phyloP scores from a whole-genome alignment of 2,888 invertebrate species.

The Dinocampus coccinellae region DNA sequence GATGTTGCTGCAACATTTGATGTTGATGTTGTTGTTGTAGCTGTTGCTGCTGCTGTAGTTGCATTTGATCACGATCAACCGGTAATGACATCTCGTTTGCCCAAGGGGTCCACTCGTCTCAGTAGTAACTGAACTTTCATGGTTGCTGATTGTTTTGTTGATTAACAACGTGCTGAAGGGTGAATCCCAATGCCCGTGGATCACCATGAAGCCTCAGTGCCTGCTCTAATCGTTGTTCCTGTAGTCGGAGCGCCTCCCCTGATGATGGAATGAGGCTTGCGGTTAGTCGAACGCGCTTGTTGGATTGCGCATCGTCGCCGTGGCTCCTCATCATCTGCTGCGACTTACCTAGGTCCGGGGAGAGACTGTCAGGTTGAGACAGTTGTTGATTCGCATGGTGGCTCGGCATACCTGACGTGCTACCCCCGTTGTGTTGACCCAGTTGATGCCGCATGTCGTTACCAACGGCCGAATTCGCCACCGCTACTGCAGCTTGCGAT shows the following conservation, averaged over 20 bases:
- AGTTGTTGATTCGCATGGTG: slow-evolving; percentile 67
- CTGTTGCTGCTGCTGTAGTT: slow-evolving; percentile 50
- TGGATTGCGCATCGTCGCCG: slow-evolving; percentile 42
- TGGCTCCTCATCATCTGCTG: slow-evolving; percentile 39
- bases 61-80: slow-evolving; percentile 44
- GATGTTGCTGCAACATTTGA: slow-evolving; percentile 49
- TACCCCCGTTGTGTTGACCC: slow-evolving; percentile 65
- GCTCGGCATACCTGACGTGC: slow-evolving; percentile 63
- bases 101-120: slow-evolving; percentile 72
- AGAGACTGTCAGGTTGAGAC: slow-evolving; percentile 64
- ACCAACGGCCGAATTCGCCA: slow-evolving; percentile 67
- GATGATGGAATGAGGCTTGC: slow-evolving; percentile 52
- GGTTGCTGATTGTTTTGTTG: slow-evolving; percentile 73
- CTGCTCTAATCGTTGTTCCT: slow-evolving; percentile 86
- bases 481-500: slow-evolving; percentile 65
- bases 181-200: slow-evolving; percentile 84
- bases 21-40: slow-evolving; percentile 48
- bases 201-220: slow-evolving; percentile 85
- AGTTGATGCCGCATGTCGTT: slow-evolving; percentile 68
- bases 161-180: slow-evolving; percentile 73
- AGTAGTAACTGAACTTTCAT: slow-evolving; percentile 88
- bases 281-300: slow-evolving; percentile 49
- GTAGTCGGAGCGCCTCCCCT: slow-evolving; percentile 71
- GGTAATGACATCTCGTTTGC: slow-evolving; percentile 59
- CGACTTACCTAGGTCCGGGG: slow-evolving; percentile 65